These are phyloP conservation scores for Lates japonicus DNA, from an alignment of 2,797 vertebrate genomes.

Conservation along the genomic window DNA sequence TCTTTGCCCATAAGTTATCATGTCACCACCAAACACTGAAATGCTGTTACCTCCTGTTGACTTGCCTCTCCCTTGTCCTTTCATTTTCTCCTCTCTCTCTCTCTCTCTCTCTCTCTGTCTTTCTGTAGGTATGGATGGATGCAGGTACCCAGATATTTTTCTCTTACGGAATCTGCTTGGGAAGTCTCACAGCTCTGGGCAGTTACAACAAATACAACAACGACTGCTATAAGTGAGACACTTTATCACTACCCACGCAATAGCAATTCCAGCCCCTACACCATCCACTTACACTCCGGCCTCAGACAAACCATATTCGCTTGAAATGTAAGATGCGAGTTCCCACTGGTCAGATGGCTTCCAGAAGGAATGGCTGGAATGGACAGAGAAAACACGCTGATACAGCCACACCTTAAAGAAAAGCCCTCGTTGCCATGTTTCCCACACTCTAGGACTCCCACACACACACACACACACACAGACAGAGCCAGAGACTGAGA, in stretches of 20 bases:
- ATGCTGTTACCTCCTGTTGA: neutral
- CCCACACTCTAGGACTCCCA: slow-evolving; percentile 67
- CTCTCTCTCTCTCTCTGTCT: neutral
- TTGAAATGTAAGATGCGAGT: slow-evolving; percentile 52
- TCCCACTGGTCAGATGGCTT: slow-evolving; percentile 59
- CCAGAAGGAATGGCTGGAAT: slow-evolving; percentile 80
- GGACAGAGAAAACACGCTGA: slow-evolving; percentile 77
- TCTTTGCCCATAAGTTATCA: too few species aligned
- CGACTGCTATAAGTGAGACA: slow-evolving; percentile 92
- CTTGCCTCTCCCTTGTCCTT: neutral
- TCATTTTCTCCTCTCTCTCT: slow-evolving; percentile 5
- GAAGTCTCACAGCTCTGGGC: slow-evolving; percentile 93
- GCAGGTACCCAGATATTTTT: slow-evolving; percentile 95
- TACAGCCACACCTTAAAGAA: slow-evolving; percentile 78
- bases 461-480: slow-evolving; percentile 15
- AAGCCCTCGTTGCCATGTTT: slow-evolving; percentile 70
- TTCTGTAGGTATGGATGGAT: slow-evolving; percentile 93
- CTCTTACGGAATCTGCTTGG: slow-evolving; percentile 93
- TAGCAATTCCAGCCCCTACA: neutral
- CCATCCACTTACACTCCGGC: slow-evolving; percentile 1
- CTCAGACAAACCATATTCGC: neutral
- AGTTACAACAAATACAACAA: slow-evolving; percentile 97
- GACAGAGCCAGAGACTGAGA: slow-evolving; percentile 16
- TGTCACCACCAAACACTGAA: neutral
- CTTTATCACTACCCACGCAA: slow-evolving; percentile 29